phyloP scores from a whole-genome alignment of 2,888 invertebrate genomes.

The Phytoseiulus persimilis region DNA sequence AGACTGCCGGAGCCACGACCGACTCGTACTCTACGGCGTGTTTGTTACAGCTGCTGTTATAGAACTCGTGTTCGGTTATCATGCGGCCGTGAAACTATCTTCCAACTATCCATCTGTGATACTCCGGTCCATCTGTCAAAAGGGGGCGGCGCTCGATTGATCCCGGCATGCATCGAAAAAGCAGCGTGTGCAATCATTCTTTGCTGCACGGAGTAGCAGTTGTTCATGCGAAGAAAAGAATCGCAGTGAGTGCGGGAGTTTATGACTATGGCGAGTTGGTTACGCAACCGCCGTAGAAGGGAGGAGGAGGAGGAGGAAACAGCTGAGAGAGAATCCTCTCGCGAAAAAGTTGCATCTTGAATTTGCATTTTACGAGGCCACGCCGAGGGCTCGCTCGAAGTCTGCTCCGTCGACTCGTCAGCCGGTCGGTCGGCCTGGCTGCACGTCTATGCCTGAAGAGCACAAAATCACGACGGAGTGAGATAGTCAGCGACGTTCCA shows the following conservation, averaged over 20 bases:
- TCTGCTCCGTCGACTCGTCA: not conserved
- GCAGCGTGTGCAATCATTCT: not conserved
- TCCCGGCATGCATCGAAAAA: not conserved
- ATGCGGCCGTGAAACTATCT: not conserved
- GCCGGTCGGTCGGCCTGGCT: not conserved
- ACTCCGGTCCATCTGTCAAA: not conserved
- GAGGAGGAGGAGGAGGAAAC: no score
- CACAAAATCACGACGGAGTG: not conserved
- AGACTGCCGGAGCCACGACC: not conserved
- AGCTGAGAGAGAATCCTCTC: not conserved
- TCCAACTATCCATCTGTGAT: not conserved
- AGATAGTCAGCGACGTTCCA: not conserved
- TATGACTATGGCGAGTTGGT: not conserved
- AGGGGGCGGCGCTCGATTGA: not conserved
- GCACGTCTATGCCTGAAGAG: not conserved
- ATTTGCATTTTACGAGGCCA: not conserved
- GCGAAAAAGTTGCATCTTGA: not conserved
- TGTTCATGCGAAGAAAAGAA: not conserved
- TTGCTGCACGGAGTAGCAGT: not conserved
- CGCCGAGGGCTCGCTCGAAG: not conserved
- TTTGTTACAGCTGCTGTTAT: not conserved
- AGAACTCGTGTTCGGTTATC: not conserved
- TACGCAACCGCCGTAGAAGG: not conserved
- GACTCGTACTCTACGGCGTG: not conserved
- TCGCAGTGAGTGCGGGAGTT: not conserved